These are phyloP conservation scores for Heliopora coerulea DNA, from an alignment of 92 coral and sea anemone species.

Conservation along the genomic window DNA sequence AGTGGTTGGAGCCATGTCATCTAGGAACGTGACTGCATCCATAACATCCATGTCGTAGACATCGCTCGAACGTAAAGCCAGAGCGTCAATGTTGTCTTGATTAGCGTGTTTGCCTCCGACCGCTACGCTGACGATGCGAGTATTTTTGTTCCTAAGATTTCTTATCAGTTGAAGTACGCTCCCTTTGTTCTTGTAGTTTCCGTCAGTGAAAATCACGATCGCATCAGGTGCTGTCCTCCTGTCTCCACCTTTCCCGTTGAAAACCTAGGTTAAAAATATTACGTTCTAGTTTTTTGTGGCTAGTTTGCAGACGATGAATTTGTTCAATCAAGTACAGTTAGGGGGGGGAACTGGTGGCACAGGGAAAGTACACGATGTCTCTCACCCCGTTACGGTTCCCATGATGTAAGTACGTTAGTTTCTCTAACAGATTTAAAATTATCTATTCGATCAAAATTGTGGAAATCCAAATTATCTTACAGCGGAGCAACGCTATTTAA, in stretches of 20 bases:
- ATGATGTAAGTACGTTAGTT: no score
- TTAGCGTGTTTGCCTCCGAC: slow-evolving; percentile 2
- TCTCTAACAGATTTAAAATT: no score
- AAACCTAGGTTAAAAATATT: background rate
- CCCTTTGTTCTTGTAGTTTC: slow-evolving; percentile 21
- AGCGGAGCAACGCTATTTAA: no score
- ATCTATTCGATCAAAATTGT: no score
- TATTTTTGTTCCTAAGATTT: background rate
- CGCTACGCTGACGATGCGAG: slow-evolving; percentile 32
- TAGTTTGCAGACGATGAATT: no score
- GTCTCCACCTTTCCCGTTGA: slow-evolving; percentile 22
- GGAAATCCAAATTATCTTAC: no score
- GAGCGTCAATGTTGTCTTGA: slow-evolving; percentile 29
- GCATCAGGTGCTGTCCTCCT: slow-evolving; percentile 30
- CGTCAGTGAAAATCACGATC: slow-evolving; percentile 31
- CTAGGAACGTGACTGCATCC: background rate
- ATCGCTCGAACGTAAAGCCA: slow-evolving; percentile 15
- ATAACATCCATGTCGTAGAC: background rate
- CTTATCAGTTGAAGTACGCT: background rate
- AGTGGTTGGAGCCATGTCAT: slow-evolving; percentile 29
- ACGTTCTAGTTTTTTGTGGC: no score
- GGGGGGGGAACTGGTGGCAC: no score
- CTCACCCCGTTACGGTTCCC: no score
- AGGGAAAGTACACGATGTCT: no score
- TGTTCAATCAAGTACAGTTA: no score